Conservation (phyloP, 2,113 vertebrate genomes). For the Microcebus griseorufus region DNA sequence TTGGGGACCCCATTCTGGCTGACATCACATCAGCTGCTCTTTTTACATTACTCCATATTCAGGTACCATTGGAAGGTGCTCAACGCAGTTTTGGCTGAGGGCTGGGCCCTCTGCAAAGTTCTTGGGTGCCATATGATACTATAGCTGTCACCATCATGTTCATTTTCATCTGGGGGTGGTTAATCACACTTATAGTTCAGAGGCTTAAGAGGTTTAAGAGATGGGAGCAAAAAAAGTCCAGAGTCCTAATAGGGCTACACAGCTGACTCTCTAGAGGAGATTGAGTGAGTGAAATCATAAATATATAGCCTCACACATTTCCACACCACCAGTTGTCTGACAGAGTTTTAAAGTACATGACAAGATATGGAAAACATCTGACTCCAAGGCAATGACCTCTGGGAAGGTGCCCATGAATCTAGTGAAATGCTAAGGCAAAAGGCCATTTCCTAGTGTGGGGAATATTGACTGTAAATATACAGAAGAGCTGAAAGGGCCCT, state of each 20-base stretch:
- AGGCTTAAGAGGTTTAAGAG: constrained; percentile 76
- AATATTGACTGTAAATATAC: constrained; percentile 7
- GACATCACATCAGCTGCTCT: constrained; percentile 64
- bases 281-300: constrained; percentile 69
- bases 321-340: constrained; percentile 67
- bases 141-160: constrained; percentile 55
- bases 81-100: constrained; percentile 60
- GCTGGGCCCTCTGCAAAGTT: constrained; percentile 59
- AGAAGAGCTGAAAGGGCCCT: neutral
- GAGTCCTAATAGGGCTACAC: constrained; percentile 45
- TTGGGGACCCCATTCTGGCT: neutral
- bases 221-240: constrained; percentile 35
- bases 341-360: constrained; percentile 64
- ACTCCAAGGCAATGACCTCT: constrained; percentile 14
- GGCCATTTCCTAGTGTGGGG: neutral
- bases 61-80: constrained; percentile 49
- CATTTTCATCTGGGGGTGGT: constrained; percentile 69
- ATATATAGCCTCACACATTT: constrained; percentile 66
- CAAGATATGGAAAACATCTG: constrained; percentile 69
- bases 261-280: constrained; percentile 70
- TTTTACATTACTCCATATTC: constrained; percentile 53
- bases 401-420: neutral
- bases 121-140: constrained; percentile 68
- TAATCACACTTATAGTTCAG: constrained; percentile 71
- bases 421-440: constrained; percentile 25